Conservation (phyloP, 2,113 vertebrate species). For the Tragelaphus buxtoni region DNA sequence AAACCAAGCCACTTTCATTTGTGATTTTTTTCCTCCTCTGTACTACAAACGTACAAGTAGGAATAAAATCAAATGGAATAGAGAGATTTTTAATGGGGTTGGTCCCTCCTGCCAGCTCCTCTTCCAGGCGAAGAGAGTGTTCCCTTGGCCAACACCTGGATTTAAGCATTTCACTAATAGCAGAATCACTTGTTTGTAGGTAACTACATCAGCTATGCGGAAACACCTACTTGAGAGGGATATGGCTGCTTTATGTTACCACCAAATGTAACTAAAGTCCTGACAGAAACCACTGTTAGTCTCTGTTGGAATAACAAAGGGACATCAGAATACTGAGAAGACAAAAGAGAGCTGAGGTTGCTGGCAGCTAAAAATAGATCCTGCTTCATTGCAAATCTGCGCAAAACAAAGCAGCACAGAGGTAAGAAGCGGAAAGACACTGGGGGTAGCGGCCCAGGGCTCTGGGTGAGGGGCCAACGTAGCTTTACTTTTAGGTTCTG, state of each 20-base stretch:
- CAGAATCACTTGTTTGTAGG: background rate
- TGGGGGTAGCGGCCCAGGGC: background rate
- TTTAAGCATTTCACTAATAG: background rate
- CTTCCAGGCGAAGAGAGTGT: background rate
- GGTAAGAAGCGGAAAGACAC: background rate
- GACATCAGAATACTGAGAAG: background rate
- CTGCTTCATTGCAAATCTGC: background rate
- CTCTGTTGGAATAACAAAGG: background rate
- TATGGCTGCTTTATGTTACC: background rate
- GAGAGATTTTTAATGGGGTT: conserved; percentile 5
- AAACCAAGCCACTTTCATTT: background rate
- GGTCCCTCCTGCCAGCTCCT: background rate
- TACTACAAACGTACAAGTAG: background rate
- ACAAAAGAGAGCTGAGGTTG: background rate
- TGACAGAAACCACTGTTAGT: background rate
- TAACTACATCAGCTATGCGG: background rate
- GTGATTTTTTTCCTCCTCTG: background rate
- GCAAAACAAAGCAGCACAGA: background rate
- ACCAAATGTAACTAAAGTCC: background rate
- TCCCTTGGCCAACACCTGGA: background rate
- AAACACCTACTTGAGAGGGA: background rate
- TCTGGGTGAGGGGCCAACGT: rapidly evolving
- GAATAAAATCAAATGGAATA: background rate
- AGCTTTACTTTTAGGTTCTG: background rate
- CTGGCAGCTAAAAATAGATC: background rate